A percentile compares a stretch with the other conserved stretches of the same genome.
Conservation (phyloP, 2,797 vertebrate genomes). For the Melanotaenia nigrans region DNA sequence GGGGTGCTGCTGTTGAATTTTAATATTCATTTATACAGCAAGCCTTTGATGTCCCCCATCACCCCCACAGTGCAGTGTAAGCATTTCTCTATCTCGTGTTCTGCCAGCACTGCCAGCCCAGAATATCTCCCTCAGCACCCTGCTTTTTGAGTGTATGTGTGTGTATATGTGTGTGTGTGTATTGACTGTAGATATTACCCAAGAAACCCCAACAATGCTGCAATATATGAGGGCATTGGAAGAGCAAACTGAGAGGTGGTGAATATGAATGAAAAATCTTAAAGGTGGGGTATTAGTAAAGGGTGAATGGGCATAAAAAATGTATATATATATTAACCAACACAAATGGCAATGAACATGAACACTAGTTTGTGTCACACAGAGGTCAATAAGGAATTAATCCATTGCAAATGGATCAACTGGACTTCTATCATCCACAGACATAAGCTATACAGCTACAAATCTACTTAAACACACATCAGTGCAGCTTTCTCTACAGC, state of each 20-base stretch:
- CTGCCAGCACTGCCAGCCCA: conserved; percentile 77
- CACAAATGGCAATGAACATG: conserved; percentile 23
- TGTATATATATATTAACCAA: conserved; percentile 27
- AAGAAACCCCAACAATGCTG: conserved; percentile 64
- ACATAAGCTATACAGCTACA: conserved; percentile 17
- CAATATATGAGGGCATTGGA: conserved; percentile 49
- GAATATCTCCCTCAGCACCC: conserved; percentile 78
- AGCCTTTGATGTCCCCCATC: conserved; percentile 83
- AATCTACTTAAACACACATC: conserved; percentile 8
- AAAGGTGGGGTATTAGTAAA: conserved; percentile 24
- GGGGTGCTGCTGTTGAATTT: conserved; percentile 81
- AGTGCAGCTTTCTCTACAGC: conserved; percentile 28
- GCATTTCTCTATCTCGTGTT: conserved; percentile 82
- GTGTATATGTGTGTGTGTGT: conserved; percentile 41
- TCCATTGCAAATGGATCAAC: conserved; percentile 7
- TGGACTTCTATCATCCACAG: conserved; percentile 33
- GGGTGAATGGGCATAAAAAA: conserved; percentile 6
- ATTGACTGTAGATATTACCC: conserved; percentile 70
- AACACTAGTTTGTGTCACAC: conserved; percentile 24
- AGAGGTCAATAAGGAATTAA: conserved; percentile 60
- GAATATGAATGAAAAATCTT: conserved; percentile 26
- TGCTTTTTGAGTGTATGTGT: conserved; percentile 55
- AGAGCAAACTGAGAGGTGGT: conserved; percentile 25
- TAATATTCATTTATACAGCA: conserved; percentile 84
- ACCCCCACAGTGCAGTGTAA: conserved; percentile 81